A percentile compares a stretch with the other conserved stretches of the same genome.
Evolutionary conservation across 1,140 invertebrate species (phyloP).

Genomic region (Zaprionus vittiger): DNA sequence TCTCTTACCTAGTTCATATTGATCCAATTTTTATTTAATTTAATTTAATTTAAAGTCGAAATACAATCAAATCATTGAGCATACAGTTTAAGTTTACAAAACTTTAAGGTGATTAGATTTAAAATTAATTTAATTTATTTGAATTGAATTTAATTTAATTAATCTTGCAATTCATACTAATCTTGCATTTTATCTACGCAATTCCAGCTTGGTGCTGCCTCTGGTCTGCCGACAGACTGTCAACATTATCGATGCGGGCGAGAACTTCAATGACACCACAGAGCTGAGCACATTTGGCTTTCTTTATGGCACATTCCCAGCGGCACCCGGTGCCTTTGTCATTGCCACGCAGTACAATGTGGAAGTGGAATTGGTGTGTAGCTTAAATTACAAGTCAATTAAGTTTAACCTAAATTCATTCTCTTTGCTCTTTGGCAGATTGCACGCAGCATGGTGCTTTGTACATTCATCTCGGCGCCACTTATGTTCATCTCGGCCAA

Average conservation of each 20-base stretch:
- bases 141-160: too few species aligned
- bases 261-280: constrained; percentile 89
- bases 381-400: not conserved
- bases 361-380: constrained; percentile 92
- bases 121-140: too few species aligned
- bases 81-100: too few species aligned
- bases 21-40: not conserved
- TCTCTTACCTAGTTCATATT: not conserved
- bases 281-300: constrained; percentile 96
- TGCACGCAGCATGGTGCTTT: constrained; percentile 95
- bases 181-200: not conserved
- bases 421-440: constrained; percentile 86
- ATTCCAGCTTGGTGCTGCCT: constrained; percentile 91
- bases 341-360: constrained; percentile 95
- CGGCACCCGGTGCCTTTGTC: constrained; percentile 97
- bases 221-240: constrained; percentile 94
- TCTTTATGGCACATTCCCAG: constrained; percentile 97
- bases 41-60: too few species aligned
- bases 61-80: too few species aligned
- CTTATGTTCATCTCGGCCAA: constrained; percentile 98
- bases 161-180: not conserved
- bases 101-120: too few species aligned
- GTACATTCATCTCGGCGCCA: constrained; percentile 96
- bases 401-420: constrained; percentile 18
- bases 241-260: constrained; percentile 89